Evolutionary conservation across 2,113 vertebrate genomes (phyloP).

Genomic region (Ageneiosus marmoratus): DNA sequence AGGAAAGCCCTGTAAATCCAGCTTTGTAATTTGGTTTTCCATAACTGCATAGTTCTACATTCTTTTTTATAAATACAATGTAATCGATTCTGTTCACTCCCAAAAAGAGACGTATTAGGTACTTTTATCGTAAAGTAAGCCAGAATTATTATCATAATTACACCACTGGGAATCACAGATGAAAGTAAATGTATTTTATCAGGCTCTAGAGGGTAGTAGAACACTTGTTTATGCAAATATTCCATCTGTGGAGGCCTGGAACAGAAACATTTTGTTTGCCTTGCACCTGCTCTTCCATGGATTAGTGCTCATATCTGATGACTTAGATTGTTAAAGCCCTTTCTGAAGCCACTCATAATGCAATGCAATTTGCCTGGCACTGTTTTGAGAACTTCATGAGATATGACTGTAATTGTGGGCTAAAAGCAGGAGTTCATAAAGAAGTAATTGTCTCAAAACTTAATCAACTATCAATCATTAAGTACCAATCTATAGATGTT

Average conservation of each 20-base stretch:
- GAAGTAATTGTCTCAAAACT: background rate
- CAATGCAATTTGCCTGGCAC: background rate
- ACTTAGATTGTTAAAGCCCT: background rate
- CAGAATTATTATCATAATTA: background rate
- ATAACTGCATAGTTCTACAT: background rate
- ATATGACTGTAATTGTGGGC: background rate
- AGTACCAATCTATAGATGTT: background rate
- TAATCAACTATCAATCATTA: background rate
- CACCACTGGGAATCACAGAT: background rate
- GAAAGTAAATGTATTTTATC: background rate
- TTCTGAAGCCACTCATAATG: background rate
- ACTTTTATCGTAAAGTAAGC: background rate
- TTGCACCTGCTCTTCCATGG: background rate
- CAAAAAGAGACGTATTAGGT: background rate
- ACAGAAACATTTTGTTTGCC: background rate
- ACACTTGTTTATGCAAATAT: background rate
- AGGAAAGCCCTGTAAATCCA: background rate
- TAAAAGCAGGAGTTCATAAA: background rate
- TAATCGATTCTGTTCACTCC: background rate
- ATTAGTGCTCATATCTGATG: background rate
- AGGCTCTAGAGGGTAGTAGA: background rate
- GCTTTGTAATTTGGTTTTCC: background rate
- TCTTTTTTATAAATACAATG: background rate
- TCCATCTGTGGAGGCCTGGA: background rate
- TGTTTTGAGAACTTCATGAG: background rate